Evolutionary conservation across 2,888 invertebrate genomes (phyloP), one percentile per base, ranked within the genome.

Genomic region (Drosophila prostipennis): DNA sequence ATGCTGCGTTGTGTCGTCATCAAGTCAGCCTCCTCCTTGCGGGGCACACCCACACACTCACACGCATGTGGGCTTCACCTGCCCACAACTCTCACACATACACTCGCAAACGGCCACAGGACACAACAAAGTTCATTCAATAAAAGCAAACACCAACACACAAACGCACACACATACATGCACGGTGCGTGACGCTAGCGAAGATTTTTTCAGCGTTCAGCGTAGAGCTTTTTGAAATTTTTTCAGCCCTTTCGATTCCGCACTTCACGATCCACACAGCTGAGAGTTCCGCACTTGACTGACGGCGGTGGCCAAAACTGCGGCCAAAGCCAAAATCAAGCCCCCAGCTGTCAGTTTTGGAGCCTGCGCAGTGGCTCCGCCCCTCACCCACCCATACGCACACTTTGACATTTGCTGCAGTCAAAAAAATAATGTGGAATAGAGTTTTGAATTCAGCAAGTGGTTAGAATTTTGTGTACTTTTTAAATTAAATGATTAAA

Each of bases 271-370:
- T 60, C 72, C 82, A 89, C 76, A 79, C 89, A 81, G 84, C 79
- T 80, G 87, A 77, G 89, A 80, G 84, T 77, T 82, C 79, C 76
- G 79, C 80, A 89, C 79, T 86, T 85, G 74, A 90, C 90, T 90
- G 78, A 74, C 58, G 53, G 16, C 55, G 13, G 51, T 51, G 48
- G 51, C 61, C 19, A 51, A 32, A 8, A 54, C 70, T 59, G 26
- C 4, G 16, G 34, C 65, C 60, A 60, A 36, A 14, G 45, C 6
- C 37, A 55, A 42, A 3, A 65, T 51, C 71, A 63, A 49, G 51
- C 53, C 39, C 34, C 54, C 84, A 83, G 79, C 78, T 87, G 64
- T 65, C 64, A 65, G n/a, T 19, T 14, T 56, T 46, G 43, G 16
- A 72, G 48, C 78, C 74, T 89, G 89, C 90, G 90, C 89, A 73